Evolutionary conservation across 2,888 invertebrate genomes (phyloP).

Genomic region (Drosophila monieri): DNA sequence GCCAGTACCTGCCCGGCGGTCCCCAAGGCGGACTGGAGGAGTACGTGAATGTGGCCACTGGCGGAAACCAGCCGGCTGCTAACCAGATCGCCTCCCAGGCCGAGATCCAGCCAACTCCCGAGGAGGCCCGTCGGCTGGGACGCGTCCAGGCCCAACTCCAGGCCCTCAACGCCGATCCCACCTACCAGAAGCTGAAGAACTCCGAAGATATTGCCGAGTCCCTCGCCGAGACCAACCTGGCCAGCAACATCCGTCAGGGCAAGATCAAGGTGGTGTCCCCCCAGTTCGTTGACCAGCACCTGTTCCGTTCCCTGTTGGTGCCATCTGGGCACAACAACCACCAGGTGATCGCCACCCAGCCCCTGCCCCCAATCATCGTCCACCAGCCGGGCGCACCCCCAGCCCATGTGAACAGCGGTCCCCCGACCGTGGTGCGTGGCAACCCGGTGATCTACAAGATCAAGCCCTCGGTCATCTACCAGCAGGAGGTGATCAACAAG

Average conservation of each 20-base stretch:
- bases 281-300: slow-evolving; percentile 79
- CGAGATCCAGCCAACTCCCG: slow-evolving; percentile 72
- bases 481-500: slow-evolving; percentile 83
- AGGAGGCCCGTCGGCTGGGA: slow-evolving; percentile 72
- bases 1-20: slow-evolving; percentile 55
- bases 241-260: slow-evolving; percentile 80
- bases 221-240: slow-evolving; percentile 75
- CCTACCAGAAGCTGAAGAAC: slow-evolving; percentile 77
- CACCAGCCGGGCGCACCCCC: slow-evolving; percentile 80
- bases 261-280: slow-evolving; percentile 80
- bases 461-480: slow-evolving; percentile 82
- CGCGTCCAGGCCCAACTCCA: slow-evolving; percentile 76
- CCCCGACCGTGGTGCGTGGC: slow-evolving; percentile 81
- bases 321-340: slow-evolving; percentile 80
- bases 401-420: slow-evolving; percentile 80
- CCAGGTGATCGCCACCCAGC: slow-evolving; percentile 80
- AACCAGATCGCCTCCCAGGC: slow-evolving; percentile 73
- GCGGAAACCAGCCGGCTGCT: slow-evolving; percentile 54
- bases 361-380: slow-evolving; percentile 81
- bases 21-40: slow-evolving; percentile 72
- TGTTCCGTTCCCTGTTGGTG: slow-evolving; percentile 80
- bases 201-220: slow-evolving; percentile 81
- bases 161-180: slow-evolving; percentile 72
- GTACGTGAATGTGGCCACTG: slow-evolving; percentile 74
- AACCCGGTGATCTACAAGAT: slow-evolving; percentile 82